These are phyloP conservation scores for Plecotus auritus DNA, from an alignment of 2,113 vertebrate genomes.

Conservation along the genomic window DNA sequence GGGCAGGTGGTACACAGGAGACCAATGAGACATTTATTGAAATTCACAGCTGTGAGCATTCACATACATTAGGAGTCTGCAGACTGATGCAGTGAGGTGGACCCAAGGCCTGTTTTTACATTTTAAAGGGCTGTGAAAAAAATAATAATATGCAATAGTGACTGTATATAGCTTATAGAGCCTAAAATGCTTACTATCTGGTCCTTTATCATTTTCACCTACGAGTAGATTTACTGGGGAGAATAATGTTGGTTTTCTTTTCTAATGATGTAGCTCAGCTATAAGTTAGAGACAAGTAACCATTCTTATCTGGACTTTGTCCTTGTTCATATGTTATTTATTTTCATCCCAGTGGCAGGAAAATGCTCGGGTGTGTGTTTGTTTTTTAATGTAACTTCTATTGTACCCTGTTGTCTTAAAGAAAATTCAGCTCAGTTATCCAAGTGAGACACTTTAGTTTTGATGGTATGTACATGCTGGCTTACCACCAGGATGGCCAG, in stretches of 20 bases:
- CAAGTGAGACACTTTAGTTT: slow-evolving; percentile 75
- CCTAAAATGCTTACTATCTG: neutral
- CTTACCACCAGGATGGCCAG: slow-evolving; percentile 75
- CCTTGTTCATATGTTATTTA: slow-evolving; percentile 26
- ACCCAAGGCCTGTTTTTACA: neutral
- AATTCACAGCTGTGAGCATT: neutral
- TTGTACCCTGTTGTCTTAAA: slow-evolving; percentile 73
- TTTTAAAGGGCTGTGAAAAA: neutral
- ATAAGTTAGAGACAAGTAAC: slow-evolving; percentile 27
- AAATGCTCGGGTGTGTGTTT: neutral
- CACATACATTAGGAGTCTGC: neutral
- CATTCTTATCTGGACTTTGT: neutral
- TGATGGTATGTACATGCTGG: slow-evolving; percentile 75
- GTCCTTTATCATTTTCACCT: neutral
- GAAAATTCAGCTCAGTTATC: slow-evolving; percentile 74
- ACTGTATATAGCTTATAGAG: neutral
- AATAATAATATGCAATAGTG: neutral
- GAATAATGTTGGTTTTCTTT: neutral
- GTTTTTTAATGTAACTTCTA: neutral
- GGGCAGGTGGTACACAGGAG: fast-evolving
- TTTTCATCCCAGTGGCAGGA: slow-evolving; percentile 45
- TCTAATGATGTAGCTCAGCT: neutral
- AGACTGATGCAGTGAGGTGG: neutral
- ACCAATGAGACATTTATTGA: slow-evolving; percentile 29
- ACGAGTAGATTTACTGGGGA: neutral